These are phyloP conservation scores for Cynodonichthys magdalenae DNA, from an alignment of 2,797 vertebrate species.

Conservation along the genomic window DNA sequence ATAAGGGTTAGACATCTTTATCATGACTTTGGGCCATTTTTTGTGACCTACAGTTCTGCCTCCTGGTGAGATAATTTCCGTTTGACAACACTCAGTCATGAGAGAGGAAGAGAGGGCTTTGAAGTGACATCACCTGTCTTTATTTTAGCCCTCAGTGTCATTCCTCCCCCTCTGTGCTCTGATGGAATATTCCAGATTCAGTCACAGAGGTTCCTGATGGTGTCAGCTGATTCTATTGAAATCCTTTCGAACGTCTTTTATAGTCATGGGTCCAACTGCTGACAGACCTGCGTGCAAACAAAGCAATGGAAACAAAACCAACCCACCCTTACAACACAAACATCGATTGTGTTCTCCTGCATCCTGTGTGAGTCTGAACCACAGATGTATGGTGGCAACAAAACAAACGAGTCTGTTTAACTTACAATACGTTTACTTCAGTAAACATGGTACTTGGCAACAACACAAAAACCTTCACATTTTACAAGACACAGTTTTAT, in stretches of 20 bases:
- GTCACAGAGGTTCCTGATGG: constrained; percentile 25
- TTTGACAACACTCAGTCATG: constrained; percentile 13
- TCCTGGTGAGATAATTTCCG: constrained; percentile 29
- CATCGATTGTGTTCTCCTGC: constrained; percentile 23
- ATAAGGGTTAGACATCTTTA: not conserved
- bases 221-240: constrained; percentile 48
- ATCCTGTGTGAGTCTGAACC: constrained; percentile 29
- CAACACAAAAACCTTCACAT: constrained; percentile 73
- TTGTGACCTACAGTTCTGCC: not conserved
- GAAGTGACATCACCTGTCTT: constrained; percentile 61
- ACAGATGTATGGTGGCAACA: constrained; percentile 1
- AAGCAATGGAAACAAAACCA: constrained; percentile 50
- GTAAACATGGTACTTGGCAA: constrained; percentile 69
- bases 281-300: constrained; percentile 52
- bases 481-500: constrained; percentile 66
- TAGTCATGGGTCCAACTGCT: constrained; percentile 37
- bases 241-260: constrained; percentile 40
- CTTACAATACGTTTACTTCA: constrained; percentile 68
- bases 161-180: not conserved
- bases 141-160: constrained; percentile 39
- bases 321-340: constrained; percentile 4
- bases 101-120: constrained; percentile 28
- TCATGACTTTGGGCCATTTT: not conserved
- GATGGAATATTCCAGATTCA: constrained; percentile 17
- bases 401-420: constrained; percentile 29